phyloP scores from a whole-genome alignment of 2,888 invertebrate genomes.

The Salpingus planirostris region DNA sequence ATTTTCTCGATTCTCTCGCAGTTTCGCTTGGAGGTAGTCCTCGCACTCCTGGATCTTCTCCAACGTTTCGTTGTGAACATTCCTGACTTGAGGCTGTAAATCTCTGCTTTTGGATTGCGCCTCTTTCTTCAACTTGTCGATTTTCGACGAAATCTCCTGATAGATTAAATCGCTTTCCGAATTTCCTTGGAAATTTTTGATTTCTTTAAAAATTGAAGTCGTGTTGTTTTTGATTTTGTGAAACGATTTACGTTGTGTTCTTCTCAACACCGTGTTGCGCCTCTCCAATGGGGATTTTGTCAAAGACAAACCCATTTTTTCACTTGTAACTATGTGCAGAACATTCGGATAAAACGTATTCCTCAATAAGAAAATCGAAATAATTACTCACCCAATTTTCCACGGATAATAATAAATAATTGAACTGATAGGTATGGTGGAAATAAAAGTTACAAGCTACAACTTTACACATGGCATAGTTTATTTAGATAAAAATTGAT shows the following conservation, averaged over 20 bases:
- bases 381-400: too few relatives aligned
- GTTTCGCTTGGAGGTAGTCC: conserved; percentile 16
- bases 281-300: conserved; percentile 25
- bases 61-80: conserved; percentile 17
- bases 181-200: conserved; percentile 23
- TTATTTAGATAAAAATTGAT: too few relatives aligned
- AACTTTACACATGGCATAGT: too few relatives aligned
- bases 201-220: conserved; percentile 17
- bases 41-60: conserved; percentile 19
- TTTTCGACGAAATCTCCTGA: conserved; percentile 17
- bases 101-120: conserved; percentile 15
- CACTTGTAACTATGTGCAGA: too few relatives aligned
- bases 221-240: conserved; percentile 20
- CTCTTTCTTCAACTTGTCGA: conserved; percentile 14
- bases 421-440: too few relatives aligned
- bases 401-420: too few relatives aligned
- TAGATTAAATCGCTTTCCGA: conserved; percentile 18
- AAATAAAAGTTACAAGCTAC: too few relatives aligned
- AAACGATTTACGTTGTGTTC: conserved; percentile 23
- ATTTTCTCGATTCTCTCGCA: conserved; percentile 19
- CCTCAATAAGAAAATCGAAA: too few relatives aligned
- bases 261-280: conserved; percentile 22
- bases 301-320: too few relatives aligned
- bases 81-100: conserved; percentile 23
- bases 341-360: too few relatives aligned